These are phyloP conservation scores for Cheiracanthium punctorium DNA, from an alignment of 2,888 invertebrate species.

Conservation along the genomic window DNA sequence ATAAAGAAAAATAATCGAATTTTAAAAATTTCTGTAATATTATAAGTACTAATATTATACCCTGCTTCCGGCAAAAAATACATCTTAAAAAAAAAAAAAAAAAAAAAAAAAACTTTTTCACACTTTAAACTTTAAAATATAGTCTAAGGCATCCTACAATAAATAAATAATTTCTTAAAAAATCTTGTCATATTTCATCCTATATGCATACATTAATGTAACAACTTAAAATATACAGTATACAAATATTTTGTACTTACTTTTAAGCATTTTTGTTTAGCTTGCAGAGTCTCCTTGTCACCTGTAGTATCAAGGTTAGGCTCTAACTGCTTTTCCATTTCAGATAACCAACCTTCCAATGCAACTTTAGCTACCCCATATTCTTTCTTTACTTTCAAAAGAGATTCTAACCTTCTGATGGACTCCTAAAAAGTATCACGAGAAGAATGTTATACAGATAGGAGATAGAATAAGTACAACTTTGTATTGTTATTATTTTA, in stretches of 20 bases:
- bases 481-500: background rate
- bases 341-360: slow-evolving; percentile 46
- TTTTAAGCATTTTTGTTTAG: slow-evolving; percentile 47
- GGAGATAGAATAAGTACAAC: background rate
- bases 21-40: too few species aligned
- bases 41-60: too few species aligned
- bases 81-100: too few species aligned
- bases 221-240: too few species aligned
- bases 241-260: slow-evolving; percentile 30
- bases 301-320: slow-evolving; percentile 47
- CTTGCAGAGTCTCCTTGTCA: slow-evolving; percentile 52
- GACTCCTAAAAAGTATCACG: slow-evolving; percentile 43
- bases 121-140: too few species aligned
- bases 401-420: slow-evolving; percentile 38
- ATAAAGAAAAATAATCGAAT: too few species aligned
- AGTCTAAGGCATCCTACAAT: too few species aligned
- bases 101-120: too few species aligned
- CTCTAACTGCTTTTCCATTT: slow-evolving; percentile 57
- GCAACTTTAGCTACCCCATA: slow-evolving; percentile 59
- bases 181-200: too few species aligned
- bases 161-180: too few species aligned
- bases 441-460: background rate
- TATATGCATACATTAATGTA: too few species aligned
- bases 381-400: slow-evolving; percentile 52
- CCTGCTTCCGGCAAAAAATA: too few species aligned